These are phyloP conservation scores for Corynorhinus townsendii DNA, from an alignment of 2,113 vertebrate species.

Conservation along the genomic window DNA sequence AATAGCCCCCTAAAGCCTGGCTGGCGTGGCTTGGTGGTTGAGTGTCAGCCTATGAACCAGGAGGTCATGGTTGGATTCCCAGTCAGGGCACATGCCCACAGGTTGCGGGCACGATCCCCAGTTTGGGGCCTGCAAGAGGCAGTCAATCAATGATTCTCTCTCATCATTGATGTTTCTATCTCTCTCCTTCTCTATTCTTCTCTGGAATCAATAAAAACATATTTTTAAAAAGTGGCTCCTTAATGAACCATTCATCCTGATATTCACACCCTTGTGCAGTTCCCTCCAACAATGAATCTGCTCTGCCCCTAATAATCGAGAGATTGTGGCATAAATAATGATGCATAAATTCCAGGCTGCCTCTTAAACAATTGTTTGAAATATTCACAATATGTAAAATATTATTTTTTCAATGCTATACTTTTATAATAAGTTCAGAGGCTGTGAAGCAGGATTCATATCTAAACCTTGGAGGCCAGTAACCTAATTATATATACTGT, in stretches of 20 bases:
- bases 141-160: too few species aligned
- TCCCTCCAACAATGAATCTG: background rate
- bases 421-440: background rate
- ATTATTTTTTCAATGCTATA: background rate
- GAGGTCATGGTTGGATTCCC: too few species aligned
- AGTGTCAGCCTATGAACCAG: too few species aligned
- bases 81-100: too few species aligned
- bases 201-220: too few species aligned
- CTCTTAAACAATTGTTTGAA: background rate
- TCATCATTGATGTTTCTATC: too few species aligned
- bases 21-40: too few species aligned
- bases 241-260: background rate
- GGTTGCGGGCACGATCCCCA: too few species aligned
- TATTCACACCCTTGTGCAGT: background rate
- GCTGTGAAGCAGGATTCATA: background rate
- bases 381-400: background rate
- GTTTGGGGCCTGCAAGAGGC: too few species aligned
- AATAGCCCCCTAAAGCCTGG: background rate
- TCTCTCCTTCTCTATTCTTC: too few species aligned
- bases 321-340: background rate
- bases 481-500: background rate
- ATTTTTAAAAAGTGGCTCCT: too few species aligned
- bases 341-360: background rate
- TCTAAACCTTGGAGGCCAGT: background rate
- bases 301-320: background rate